Conservation (phyloP, 2,113 vertebrate genomes). For the Dascyllus trimaculatus region DNA sequence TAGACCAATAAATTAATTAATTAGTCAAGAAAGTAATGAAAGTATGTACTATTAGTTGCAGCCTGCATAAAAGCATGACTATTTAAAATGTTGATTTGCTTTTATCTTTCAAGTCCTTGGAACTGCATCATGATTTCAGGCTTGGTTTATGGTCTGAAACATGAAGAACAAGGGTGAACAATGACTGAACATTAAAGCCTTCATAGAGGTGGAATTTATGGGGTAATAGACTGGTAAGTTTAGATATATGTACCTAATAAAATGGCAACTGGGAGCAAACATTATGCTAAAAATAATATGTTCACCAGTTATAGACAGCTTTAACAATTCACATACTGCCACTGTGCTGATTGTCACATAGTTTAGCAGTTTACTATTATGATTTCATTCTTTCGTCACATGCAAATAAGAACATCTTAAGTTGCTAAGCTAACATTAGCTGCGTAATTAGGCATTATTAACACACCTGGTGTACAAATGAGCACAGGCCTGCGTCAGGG, state of each 20-base stretch:
- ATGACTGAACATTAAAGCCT: background rate
- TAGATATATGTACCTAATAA: background rate
- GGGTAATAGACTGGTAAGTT: background rate
- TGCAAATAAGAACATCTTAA: background rate
- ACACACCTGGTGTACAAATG: constrained; percentile 16
- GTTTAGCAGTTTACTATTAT: background rate
- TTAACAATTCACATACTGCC: background rate
- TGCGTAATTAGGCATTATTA: constrained; percentile 23
- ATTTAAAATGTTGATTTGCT: too few relatives aligned
- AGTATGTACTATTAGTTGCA: background rate
- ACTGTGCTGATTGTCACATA: background rate
- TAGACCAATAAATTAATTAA: background rate
- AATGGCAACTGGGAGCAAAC: background rate
- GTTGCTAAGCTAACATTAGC: background rate
- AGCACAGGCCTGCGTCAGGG: constrained; percentile 21
- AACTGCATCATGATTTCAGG: too few relatives aligned
- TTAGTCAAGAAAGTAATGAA: background rate
- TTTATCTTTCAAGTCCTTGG: too few relatives aligned
- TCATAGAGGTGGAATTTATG: background rate
- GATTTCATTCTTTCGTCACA: background rate
- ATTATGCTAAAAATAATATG: background rate
- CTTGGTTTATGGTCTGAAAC: too few relatives aligned
- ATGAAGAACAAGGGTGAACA: too few relatives aligned
- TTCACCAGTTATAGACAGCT: background rate
- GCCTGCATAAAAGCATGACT: too few relatives aligned